Evolutionary conservation across 2,888 invertebrate genomes (phyloP).

Genomic region (Synanthedon andrenaeformis): DNA sequence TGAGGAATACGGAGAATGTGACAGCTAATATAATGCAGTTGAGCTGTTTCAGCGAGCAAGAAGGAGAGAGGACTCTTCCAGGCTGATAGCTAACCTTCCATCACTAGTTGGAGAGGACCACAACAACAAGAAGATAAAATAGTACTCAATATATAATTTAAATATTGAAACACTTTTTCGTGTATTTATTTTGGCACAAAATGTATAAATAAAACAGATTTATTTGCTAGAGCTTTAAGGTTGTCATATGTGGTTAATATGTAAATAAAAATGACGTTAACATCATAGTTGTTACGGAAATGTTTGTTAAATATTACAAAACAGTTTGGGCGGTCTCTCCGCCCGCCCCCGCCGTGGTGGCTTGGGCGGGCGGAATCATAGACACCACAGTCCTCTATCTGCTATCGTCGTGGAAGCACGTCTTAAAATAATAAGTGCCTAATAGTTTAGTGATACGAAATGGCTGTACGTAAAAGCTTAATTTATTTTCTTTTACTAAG

Average conservation of each 20-base stretch:
- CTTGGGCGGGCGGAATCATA: constrained; percentile 47
- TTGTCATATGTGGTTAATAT: constrained; percentile 11
- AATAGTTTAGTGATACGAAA: constrained; percentile 35
- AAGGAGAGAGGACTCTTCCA: no score
- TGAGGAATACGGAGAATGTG: no score
- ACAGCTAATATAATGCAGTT: no score
- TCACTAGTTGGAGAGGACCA: no score
- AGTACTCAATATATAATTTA: no score
- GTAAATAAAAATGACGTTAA: constrained; percentile 32
- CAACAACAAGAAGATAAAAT: no score
- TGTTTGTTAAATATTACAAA: constrained; percentile 12
- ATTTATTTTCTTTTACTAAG: background rate
- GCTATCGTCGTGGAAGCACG: constrained; percentile 47
- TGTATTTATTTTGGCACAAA: no score
- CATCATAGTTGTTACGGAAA: constrained; percentile 11
- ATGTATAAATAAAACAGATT: background rate
- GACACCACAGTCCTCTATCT: constrained; percentile 40
- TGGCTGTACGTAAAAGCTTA: constrained; percentile 48
- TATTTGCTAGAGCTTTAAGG: background rate
- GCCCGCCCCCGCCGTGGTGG: constrained; percentile 34
- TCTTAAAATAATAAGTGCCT: constrained; percentile 25
- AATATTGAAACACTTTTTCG: no score
- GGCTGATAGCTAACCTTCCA: no score
- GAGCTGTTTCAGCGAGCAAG: no score
- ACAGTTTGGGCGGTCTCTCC: constrained; percentile 25